Evolutionary conservation across 2,888 invertebrate species (phyloP).

Genomic region (Abscondita cerata): DNA sequence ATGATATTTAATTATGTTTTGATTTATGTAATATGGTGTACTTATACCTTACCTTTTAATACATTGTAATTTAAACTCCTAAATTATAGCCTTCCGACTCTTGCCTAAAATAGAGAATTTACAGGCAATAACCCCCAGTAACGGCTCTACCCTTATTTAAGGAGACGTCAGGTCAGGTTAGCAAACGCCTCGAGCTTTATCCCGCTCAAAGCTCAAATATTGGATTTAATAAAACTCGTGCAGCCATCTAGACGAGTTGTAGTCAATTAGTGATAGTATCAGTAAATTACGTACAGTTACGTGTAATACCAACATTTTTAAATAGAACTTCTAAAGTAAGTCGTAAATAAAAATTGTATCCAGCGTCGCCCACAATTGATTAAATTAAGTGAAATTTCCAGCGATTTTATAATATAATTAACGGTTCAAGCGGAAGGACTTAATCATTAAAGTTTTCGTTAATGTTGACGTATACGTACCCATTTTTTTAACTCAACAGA

Average conservation of each 20-base stretch:
- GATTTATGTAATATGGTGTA: not conserved
- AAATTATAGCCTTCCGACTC: not conserved
- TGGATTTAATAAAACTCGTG: not conserved
- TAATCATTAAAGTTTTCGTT: not conserved
- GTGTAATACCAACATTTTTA: not conserved
- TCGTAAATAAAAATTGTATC: conserved; percentile 1
- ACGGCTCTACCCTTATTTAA: not conserved
- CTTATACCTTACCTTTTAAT: not conserved
- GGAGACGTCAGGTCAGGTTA: not conserved
- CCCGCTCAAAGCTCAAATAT: too few species aligned
- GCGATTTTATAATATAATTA: not conserved
- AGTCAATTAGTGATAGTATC: not conserved
- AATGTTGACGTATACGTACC: too few species aligned
- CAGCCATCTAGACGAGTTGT: not conserved
- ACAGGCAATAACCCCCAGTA: not conserved
- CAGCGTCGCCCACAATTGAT: not conserved
- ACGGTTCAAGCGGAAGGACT: not conserved
- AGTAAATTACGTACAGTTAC: not conserved
- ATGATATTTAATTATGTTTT: not conserved
- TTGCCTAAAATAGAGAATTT: not conserved
- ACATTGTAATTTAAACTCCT: too few species aligned
- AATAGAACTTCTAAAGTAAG: not conserved
- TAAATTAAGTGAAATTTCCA: not conserved
- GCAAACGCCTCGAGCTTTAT: not conserved
- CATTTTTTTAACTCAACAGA: not conserved